Base-by-base conservation (phyloP, 2,113 vertebrate species). In the Antennarius striatus region DNA sequence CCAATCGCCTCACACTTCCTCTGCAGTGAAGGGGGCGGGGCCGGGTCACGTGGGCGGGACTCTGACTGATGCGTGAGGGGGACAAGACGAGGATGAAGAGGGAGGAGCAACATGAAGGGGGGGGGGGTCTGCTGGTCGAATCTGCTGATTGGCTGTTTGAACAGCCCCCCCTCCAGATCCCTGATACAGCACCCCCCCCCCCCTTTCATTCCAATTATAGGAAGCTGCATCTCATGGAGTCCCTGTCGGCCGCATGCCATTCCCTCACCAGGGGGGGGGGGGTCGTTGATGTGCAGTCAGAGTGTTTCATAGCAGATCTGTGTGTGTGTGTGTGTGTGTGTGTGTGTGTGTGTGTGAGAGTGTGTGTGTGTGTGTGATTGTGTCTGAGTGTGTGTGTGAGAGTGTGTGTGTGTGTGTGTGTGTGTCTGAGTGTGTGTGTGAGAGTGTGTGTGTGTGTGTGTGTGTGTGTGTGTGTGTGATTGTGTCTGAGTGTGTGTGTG, bases 231-330 rank as follows among this genome's bases (percentile, higher is more conserved):
- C 73, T 81, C 14, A 69, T 80, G 79, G 79, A 87, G 80, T 85
- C 86, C 81, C 86, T 85, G 86, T 87, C 79, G 77, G 73, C 81
- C 73, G 69, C 65, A 68, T 79, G 61, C 73, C 76, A 86, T 82
- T 82, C 84, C 78, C 84, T 59, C 59, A 79, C 77, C 56, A 56
- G 74, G 14, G 63, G 48, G 6, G 47, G 5, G 40, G 40, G 83
- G 87, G 85, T 88, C 88, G 87, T 84, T 88, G 81, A 89, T 89
- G 89, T 85, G 87, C 73, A 85, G 85, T 87, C 82, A 81, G 73
- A 83, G 73, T 72, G 85, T 79, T 88, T 85, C 86, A 87, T 74
- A 88, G 83, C 83, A 81, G 75, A 86, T 86, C 68, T 77, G 64
- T 68, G 56, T 53, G 52, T 1, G 40, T 55, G 65, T 52, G 29